Base-by-base conservation (phyloP, 2,797 vertebrate species). In the Coregonus sp. region DNA sequence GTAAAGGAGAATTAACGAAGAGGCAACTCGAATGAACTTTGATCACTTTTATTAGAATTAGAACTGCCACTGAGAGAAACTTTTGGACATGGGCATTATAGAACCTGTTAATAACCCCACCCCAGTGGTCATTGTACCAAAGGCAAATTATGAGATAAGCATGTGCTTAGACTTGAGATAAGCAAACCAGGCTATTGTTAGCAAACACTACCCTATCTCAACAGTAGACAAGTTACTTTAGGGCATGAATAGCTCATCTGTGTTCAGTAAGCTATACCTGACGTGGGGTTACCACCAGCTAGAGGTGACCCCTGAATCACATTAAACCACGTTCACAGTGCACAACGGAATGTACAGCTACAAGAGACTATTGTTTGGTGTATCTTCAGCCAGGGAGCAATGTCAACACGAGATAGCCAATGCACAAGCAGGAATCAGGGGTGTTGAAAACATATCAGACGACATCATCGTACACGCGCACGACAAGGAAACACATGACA, bases 191-290 rank as follows among this genome's bases (percentile, higher is more conserved):
- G 73, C 75, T 14, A 81, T 84, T 1, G 29, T 79, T 0, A 75
- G 54, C 40, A 77, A 73, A 67, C 3, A 47, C 4, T 79, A 72
- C 18, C 65, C 80, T 31, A 81, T 75, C 1, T 72, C 73, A 6
- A 84, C 72, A 2, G 74, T 76, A 6, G 78, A 83, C 66, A 56
- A 72, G 14, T 16, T 78, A 16, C 51, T 80, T n/a, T 73, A 80
- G 20, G 68, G 66, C 33, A 66, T 81, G 72, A 77, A 81, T 54
- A 74, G 77, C 29, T 83, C 78, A 4, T 37, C 16, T 4, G 4
- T 80, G 40, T 83, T 80, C n/a, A 80, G 73, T 35, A 82, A 76
- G 20, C 33, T 82, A n/a, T 70, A 82, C n/a, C 40, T 82, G 6
- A 79, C 71, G 5, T 77, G 74, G 77, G 68, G 59, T 37, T 82